Evolutionary conservation across 1,140 invertebrate species (phyloP).

Genomic region (Neodiprion lecontei): DNA sequence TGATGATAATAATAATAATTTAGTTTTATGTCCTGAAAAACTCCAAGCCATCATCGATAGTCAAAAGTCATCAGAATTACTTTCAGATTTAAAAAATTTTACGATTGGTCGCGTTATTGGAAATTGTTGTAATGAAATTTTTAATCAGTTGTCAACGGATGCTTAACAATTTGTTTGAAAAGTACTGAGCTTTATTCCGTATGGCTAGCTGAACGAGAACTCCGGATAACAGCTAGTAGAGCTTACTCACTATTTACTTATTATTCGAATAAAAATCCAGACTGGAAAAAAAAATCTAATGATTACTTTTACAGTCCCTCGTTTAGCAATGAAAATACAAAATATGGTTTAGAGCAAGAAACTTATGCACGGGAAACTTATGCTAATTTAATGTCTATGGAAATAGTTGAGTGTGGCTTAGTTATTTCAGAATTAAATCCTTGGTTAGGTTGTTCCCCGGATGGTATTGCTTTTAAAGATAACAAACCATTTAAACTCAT

Average conservation of each 20-base stretch:
- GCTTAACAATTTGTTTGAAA: not conserved
- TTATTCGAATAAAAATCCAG: not conserved
- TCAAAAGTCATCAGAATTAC: too few species aligned
- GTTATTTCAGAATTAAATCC: not conserved
- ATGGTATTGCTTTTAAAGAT: conserved; percentile 13
- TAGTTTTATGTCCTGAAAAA: too few species aligned
- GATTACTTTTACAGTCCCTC: too few species aligned
- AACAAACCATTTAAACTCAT: conserved; percentile 8
- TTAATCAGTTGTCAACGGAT: not conserved
- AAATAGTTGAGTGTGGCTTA: conserved; percentile 8
- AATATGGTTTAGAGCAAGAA: too few species aligned
- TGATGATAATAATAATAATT: too few species aligned
- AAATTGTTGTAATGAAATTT: not conserved
- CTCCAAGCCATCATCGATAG: too few species aligned
- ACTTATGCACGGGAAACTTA: too few species aligned
- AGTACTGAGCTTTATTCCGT: not conserved
- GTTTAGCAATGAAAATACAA: too few species aligned
- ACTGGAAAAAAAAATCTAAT: not conserved
- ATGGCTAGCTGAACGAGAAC: not conserved
- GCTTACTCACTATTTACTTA: not conserved
- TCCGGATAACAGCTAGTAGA: not conserved
- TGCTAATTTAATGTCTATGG: not conserved
- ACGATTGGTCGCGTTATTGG: too few species aligned
- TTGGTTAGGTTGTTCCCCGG: conserved; percentile 16
- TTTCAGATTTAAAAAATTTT: too few species aligned